A percentile compares a stretch with the other conserved stretches of the same genome.
Conservation (phyloP, 2,113 vertebrate genomes). For the Ranitomeya imitator region DNA sequence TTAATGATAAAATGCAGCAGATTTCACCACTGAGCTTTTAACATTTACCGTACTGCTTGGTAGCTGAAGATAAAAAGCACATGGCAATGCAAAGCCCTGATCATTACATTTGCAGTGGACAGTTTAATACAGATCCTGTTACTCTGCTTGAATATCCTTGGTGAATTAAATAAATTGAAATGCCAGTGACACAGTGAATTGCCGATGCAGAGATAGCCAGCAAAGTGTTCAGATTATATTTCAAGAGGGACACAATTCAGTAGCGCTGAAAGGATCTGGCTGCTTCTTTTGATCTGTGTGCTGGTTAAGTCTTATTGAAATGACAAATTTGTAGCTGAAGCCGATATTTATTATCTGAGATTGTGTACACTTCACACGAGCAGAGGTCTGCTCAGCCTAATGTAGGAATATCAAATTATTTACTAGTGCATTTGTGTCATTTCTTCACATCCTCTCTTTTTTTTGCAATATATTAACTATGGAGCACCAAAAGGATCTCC, state of each 20-base stretch:
- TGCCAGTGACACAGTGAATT: conserved; percentile 69
- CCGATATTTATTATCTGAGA: neutral
- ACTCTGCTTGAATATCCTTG: conserved; percentile 66
- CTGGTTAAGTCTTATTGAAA: conserved; percentile 62
- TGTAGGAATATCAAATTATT: conserved; percentile 1
- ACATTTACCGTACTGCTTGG: neutral
- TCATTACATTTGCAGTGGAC: neutral
- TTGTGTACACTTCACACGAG: conserved; percentile 5
- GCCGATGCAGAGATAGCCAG: conserved; percentile 64
- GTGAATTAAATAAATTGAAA: conserved; percentile 73
- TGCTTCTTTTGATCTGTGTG: conserved; percentile 62
- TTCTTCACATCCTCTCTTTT: neutral
- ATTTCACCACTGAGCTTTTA: neutral
- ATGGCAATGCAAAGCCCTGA: neutral
- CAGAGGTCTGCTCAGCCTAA: neutral
- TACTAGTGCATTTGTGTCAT: neutral
- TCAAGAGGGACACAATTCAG: conserved; percentile 65
- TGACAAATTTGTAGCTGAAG: conserved; percentile 53
- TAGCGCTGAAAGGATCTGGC: conserved; percentile 64
- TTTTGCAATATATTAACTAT: neutral
- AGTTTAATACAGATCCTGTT: conserved; percentile 62
- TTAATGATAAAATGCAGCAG: neutral
- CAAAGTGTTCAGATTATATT: conserved; percentile 68
- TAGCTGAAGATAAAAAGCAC: neutral
- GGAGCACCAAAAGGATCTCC: neutral